Base-by-base conservation (phyloP, 1,140 invertebrate genomes). In the Euwallacea similis region DNA sequence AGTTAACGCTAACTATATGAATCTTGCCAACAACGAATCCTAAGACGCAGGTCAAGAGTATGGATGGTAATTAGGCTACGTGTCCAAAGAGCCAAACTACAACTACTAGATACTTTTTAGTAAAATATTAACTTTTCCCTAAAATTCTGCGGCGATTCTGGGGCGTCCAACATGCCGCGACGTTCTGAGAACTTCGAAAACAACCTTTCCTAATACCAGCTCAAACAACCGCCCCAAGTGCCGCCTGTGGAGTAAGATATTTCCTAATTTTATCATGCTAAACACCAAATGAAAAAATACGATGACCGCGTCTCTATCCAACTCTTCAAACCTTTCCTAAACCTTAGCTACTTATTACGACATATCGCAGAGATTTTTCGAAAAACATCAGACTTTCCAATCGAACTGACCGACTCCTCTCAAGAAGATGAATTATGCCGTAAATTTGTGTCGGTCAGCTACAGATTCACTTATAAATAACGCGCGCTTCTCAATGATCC, bases 301-400 rank as follows among this genome's bases (percentile, higher is more conserved):
- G 42, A n/a, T 61, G 66, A 62, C 66, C 59, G 66, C 66, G 59
- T 62, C 66, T 54, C 47, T 42, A 33, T 11, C 66, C 59, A 61
- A 69, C n/a, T 21, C n/a, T 62, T 62, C 33, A 69, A 33, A 50
- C 47, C 66, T 69, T 62, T 54, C 59, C 67, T 69, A 69, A 33
- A 71, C 68, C 62, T 65, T 65, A 64, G 50, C 68, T 70, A 70
- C 44, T 16, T 71, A 71, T 71, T 71, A 71, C 59, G 65, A 65
- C 33, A 42, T 71, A 71, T 71, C 69, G 69, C 69, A 71, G 69
- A 71, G 33, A 53, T 65, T 64, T 71, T 71, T 65, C 69, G 33
- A 71, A 71, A 50, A 71, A 71, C 42, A 42, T 71, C 69, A 71
- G 69, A 71, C 69, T 71, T 71, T 71, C 62, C 61, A 11, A 8